Conservation (phyloP, 2,797 vertebrate genomes). For the Microctenopoma stevenorrisi region DNA sequence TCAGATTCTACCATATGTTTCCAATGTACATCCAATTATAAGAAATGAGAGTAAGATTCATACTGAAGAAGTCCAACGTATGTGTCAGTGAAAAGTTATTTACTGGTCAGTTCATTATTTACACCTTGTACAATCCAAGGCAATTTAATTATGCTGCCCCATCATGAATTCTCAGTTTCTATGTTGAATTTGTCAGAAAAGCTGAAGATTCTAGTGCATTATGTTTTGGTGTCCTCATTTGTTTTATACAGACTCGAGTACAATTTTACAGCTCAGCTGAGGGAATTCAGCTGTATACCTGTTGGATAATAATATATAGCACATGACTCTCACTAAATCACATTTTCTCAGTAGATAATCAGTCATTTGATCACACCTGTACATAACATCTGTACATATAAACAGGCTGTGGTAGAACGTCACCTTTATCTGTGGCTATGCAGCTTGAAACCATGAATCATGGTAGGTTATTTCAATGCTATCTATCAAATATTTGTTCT, state of each 20-base stretch:
- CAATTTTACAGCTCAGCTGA: too few relatives aligned
- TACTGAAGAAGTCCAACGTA: conserved; percentile 25
- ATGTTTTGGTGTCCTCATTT: neutral
- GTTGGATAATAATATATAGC: neutral
- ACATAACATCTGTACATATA: neutral
- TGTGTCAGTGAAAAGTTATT: neutral
- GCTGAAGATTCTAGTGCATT: too few relatives aligned
- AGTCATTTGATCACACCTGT: neutral
- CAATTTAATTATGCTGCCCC: too few relatives aligned
- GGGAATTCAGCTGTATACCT: neutral
- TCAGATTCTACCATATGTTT: too few relatives aligned
- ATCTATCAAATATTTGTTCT: conserved; percentile 4
- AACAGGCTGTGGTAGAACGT: neutral
- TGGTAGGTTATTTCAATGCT: conserved; percentile 1
- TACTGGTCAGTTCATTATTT: too few relatives aligned
- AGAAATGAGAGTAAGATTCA: neutral
- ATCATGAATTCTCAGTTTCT: too few relatives aligned
- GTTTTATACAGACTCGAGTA: too few relatives aligned
- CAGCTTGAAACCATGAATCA: neutral
- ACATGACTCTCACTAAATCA: neutral
- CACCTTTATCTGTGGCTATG: neutral
- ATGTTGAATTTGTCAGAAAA: too few relatives aligned
- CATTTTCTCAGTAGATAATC: neutral
- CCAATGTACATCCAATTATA: conserved; percentile 2
- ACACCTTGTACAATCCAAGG: too few relatives aligned